phyloP scores from a whole-genome alignment of 2,888 invertebrate genomes.

The Melitaea athalia region DNA sequence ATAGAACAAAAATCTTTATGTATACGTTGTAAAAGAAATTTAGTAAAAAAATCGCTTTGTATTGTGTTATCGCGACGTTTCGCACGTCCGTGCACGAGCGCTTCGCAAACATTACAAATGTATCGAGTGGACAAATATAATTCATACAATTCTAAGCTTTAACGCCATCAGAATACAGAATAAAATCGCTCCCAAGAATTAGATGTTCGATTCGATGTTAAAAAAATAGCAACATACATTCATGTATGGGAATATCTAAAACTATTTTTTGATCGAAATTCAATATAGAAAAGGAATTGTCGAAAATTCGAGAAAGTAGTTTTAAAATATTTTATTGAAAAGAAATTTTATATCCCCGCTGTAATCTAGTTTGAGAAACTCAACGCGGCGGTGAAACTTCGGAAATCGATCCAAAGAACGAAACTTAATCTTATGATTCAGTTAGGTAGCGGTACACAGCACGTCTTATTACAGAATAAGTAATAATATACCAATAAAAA shows the following conservation, averaged over 20 bases:
- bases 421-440: slow-evolving; percentile 12
- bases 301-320: not conserved
- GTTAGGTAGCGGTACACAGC: not conserved
- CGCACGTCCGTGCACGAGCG: slow-evolving; percentile 41
- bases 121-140: slow-evolving; percentile 22
- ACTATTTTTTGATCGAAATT: not conserved
- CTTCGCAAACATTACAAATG: slow-evolving; percentile 44
- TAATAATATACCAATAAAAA: not conserved
- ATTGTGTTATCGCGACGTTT: slow-evolving; percentile 35
- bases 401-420: slow-evolving; percentile 65
- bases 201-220: not conserved
- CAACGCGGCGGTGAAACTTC: slow-evolving; percentile 52
- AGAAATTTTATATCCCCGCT: slow-evolving; percentile 18
- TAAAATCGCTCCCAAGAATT: not conserved
- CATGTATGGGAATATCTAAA: not conserved
- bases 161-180: not conserved
- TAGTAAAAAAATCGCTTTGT: slow-evolving; percentile 14
- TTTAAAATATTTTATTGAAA: slow-evolving; percentile 11
- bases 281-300: not conserved
- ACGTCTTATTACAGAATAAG: not conserved
- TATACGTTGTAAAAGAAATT: slow-evolving; percentile 6
- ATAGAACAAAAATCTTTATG: not conserved
- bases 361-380: slow-evolving; percentile 10
- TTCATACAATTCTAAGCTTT: not conserved
- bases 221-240: not conserved